phyloP scores from a whole-genome alignment of 2,113 vertebrate genomes.

The Procavia capensis region DNA sequence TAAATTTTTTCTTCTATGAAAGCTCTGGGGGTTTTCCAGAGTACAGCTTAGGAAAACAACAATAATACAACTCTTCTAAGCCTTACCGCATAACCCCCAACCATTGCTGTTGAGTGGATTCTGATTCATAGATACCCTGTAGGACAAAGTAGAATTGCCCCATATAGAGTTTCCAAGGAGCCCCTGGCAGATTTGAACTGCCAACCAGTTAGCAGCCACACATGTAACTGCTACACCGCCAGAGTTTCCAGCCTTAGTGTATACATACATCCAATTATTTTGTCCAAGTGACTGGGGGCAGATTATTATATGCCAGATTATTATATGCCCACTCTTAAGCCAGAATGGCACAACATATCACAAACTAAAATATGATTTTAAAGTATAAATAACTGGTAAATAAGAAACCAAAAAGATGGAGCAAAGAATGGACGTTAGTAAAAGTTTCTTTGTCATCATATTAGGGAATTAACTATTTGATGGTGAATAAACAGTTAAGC shows the following conservation, averaged over 20 bases:
- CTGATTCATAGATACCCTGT: no score
- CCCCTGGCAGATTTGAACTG: no score
- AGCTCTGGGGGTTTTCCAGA: not conserved
- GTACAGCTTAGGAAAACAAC: not conserved
- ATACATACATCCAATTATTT: not conserved
- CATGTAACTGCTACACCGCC: no score
- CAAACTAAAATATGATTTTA: constrained; percentile 15
- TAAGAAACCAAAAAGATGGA: not conserved
- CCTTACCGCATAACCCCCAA: no score
- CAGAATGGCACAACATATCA: not conserved
- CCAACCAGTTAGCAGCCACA: no score
- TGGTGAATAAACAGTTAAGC: not conserved
- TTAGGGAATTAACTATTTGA: not conserved
- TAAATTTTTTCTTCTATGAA: constrained; percentile 4
- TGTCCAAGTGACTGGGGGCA: not conserved
- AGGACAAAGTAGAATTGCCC: no score
- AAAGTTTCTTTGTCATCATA: not conserved
- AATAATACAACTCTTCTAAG: not conserved
- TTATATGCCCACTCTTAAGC: no score
- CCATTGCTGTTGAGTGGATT: no score
- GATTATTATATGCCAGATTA: not conserved
- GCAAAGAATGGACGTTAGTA: not conserved
- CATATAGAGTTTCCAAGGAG: no score
- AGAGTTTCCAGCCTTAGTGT: no score
- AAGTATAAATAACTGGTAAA: constrained; percentile 6